Conservation (phyloP, 2,113 vertebrate species). For the Hippolais icterina region DNA sequence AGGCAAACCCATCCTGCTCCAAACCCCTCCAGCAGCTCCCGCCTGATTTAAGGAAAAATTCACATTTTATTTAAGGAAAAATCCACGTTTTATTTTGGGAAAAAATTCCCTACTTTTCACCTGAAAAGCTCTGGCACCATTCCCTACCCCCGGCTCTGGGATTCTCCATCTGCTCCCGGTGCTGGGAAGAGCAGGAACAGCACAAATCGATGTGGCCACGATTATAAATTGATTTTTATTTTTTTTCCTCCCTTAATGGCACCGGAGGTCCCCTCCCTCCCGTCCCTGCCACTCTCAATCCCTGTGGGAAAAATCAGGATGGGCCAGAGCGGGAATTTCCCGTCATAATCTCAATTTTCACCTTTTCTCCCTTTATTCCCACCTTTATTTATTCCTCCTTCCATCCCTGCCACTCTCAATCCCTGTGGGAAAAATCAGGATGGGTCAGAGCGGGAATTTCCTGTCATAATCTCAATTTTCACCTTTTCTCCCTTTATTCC, state of each 20-base stretch:
- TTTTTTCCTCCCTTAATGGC: neutral
- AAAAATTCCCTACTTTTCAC: neutral
- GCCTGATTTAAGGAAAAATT: neutral
- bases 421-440: too few relatives aligned
- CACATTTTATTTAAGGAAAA: neutral
- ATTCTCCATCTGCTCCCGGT: neutral
- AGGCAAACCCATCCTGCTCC: neutral
- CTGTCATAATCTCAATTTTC: too few relatives aligned
- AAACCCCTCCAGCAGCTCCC: neutral
- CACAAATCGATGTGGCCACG: conserved; percentile 53
- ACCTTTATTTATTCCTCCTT: too few relatives aligned
- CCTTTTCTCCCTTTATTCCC: neutral
- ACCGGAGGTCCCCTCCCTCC: neutral
- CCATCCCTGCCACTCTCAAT: too few relatives aligned
- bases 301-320: neutral
- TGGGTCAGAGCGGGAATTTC: too few relatives aligned
- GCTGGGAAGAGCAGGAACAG: neutral
- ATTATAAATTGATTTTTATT: conserved; percentile 68
- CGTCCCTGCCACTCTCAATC: neutral
- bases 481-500: too few relatives aligned
- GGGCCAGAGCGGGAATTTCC: neutral
- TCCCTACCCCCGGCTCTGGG: neutral
- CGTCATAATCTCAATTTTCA: neutral
- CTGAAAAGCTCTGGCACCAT: neutral
- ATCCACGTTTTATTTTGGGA: neutral